Evolutionary conservation across 2,113 vertebrate species (phyloP).

Genomic region (Melospiza georgiana): DNA sequence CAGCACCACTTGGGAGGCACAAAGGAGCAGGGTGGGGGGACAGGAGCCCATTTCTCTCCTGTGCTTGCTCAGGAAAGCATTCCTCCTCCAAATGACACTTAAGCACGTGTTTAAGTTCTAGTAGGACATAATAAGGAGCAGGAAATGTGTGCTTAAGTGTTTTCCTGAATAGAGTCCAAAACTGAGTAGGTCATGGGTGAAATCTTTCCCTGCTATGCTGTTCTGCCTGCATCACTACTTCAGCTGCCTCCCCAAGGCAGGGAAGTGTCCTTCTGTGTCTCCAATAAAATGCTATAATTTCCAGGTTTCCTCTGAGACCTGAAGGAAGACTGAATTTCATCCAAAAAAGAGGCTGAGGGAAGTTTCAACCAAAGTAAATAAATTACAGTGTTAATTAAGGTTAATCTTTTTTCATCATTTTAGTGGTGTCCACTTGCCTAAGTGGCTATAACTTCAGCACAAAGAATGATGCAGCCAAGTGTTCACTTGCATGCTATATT

Average conservation of each 20-base stretch:
- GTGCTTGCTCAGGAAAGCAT: not conserved
- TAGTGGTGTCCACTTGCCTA: not conserved
- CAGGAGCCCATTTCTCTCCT: not conserved
- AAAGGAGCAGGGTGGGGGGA: not conserved
- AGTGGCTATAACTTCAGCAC: not conserved
- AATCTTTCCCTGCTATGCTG: not conserved
- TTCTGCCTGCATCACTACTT: not conserved
- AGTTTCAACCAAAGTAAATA: not conserved
- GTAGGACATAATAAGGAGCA: not conserved
- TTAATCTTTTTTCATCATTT: not conserved
- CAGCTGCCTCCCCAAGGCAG: not conserved
- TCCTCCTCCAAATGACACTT: not conserved
- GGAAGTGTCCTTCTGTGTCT: not conserved
- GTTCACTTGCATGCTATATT: not conserved
- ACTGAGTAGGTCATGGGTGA: not conserved
- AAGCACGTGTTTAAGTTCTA: not conserved
- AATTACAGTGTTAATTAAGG: not conserved
- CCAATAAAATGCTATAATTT: not conserved
- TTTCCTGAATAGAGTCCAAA: slow-evolving; percentile 3
- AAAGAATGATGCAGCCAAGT: not conserved
- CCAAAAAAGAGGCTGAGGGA: not conserved
- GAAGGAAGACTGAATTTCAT: not conserved
- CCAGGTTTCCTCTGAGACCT: not conserved
- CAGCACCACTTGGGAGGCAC: not conserved
- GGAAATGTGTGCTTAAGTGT: not conserved